Base-by-base conservation (phyloP, 2,113 vertebrate genomes). In the Nanorana parkeri region DNA sequence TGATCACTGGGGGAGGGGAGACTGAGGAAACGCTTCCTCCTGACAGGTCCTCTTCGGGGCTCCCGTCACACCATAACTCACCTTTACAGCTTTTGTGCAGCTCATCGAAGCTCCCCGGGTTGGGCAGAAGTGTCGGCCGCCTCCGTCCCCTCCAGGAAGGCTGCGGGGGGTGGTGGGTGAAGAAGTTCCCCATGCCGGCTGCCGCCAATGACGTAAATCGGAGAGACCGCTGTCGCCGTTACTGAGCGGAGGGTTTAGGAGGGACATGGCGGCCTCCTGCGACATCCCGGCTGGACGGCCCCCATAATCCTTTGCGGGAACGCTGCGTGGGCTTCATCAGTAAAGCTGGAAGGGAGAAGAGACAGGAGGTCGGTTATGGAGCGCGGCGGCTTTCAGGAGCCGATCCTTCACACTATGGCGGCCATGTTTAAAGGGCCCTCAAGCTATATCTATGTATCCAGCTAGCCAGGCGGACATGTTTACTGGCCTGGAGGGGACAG, bases 31-130 rank as follows among this genome's bases (percentile, higher is more conserved):
- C n/a, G n/a, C n/a, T n/a, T n/a, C n/a, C n/a, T n/a, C n/a, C n/a
- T n/a, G n/a, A n/a, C n/a, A n/a, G n/a, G n/a, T n/a, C n/a, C n/a
- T n/a, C n/a, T n/a, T n/a, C n/a, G n/a, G n/a, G n/a, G n/a, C n/a
- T n/a, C 29, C 29, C 29, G 29, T 5, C 29, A 5, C 29, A 32
- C 5, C 23, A 0, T 19, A 3, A 17, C 88, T 78, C 74, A 97
- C 96, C 96, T 95, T 97, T 97, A 88, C 96, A 97, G 76, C 90
- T 94, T 16, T 95, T 91, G 85, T 98, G 96, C 72, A 97, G 91
- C 29, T 95, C 95, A 76, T 98, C 96, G 74, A 97, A 98, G 87
- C 96, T 96, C 61, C 96, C 96, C 4, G 96, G 96, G 85, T 96
- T 98, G 61, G 93, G 91, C 3, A 96, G 90, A n/a, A 94, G 91